Percentiles rank a stretch among this genome's conserved stretches.
Conservation (phyloP, 2,113 vertebrate species). For the Amphiprion percula region DNA sequence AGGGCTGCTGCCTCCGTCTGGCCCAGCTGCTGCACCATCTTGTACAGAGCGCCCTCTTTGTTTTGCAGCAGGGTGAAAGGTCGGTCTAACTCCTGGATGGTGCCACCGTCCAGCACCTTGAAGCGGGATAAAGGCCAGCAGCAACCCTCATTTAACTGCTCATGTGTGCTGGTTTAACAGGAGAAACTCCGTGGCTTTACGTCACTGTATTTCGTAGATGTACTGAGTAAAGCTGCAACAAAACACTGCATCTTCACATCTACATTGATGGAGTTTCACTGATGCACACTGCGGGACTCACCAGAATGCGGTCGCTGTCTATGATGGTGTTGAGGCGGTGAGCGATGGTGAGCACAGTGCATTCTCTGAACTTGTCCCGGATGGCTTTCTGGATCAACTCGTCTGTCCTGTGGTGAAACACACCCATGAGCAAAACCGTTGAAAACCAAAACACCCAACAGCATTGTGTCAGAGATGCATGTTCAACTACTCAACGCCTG, state of each 20-base stretch:
- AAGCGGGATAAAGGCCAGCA: not conserved
- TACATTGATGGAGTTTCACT: not conserved
- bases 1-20: conserved; percentile 48
- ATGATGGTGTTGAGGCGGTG: conserved; percentile 97
- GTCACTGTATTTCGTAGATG: no score
- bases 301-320: conserved; percentile 96
- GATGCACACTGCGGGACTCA: conserved; percentile 69
- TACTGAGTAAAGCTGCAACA: no score
- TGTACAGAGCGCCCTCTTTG: conserved; percentile 59
- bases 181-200: no score
- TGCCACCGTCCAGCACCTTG: conserved; percentile 67
- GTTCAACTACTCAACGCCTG: no score
- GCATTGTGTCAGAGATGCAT: no score
- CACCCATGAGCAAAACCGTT: not conserved
- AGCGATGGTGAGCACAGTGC: conserved; percentile 95
- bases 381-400: conserved; percentile 95
- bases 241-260: not conserved
- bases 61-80: conserved; percentile 67
- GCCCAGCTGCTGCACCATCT: conserved; percentile 67
- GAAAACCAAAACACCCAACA: no score
- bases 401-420: conserved; percentile 88
- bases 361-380: conserved; percentile 92
- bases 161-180: no score
- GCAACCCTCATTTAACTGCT: no score
- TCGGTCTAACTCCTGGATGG: conserved; percentile 57